phyloP scores from a whole-genome alignment of 2,888 invertebrate genomes.

The Machimus atricapillus region DNA sequence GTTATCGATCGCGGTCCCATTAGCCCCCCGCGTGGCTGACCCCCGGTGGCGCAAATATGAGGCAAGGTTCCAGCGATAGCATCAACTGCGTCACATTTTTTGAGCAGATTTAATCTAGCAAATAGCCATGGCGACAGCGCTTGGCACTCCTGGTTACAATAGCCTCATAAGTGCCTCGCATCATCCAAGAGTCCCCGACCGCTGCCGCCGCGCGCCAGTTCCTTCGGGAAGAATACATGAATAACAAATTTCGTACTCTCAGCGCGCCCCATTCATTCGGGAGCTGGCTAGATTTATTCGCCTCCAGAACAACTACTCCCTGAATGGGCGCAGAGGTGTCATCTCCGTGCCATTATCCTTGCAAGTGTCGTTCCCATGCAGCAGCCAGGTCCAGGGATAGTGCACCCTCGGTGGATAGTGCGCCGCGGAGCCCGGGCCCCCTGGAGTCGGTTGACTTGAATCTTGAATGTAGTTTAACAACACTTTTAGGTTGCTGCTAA shows the following conservation, averaged over 20 bases:
- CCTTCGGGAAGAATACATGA: slow-evolving; percentile 13
- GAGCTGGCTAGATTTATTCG: background rate
- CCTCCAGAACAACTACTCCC: background rate
- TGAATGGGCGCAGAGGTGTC: slow-evolving; percentile 2
- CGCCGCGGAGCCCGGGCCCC: background rate
- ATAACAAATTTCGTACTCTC: slow-evolving; percentile 24
- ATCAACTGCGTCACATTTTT: background rate
- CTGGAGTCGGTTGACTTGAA: background rate
- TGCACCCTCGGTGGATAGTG: background rate
- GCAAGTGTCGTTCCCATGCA: slow-evolving; percentile 1
- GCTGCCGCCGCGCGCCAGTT: background rate
- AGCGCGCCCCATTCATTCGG: background rate
- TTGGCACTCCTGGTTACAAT: background rate
- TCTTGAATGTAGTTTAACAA: slow-evolving; percentile 26
- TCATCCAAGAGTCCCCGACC: background rate
- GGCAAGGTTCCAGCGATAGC: background rate
- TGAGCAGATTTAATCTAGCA: slow-evolving; percentile 30
- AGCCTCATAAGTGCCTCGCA: background rate
- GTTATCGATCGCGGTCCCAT: background rate
- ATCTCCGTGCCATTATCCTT: slow-evolving; percentile 29
- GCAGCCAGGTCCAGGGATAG: background rate
- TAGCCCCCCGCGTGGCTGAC: background rate
- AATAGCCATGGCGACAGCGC: slow-evolving; percentile 8
- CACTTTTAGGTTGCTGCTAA: background rate
- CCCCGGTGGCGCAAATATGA: background rate